Evolutionary conservation across 2,113 vertebrate species (phyloP).

Genomic region (Regulus satrapa): DNA sequence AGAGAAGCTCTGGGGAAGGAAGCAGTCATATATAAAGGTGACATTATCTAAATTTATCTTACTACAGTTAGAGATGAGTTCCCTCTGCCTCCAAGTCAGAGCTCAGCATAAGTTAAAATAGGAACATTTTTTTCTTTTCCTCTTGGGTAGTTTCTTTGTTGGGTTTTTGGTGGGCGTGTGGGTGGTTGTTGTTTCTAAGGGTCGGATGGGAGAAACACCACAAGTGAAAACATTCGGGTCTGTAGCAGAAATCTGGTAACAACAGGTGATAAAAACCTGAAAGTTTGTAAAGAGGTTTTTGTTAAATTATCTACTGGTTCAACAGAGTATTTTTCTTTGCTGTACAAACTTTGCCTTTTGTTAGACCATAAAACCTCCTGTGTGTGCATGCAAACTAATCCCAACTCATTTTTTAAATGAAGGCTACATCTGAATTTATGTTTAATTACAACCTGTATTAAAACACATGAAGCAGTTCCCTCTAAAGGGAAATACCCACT

Average conservation of each 20-base stretch:
- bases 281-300: neutral
- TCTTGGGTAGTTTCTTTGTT: neutral
- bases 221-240: neutral
- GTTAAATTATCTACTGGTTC: neutral
- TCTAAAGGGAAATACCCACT: neutral
- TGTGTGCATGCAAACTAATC: neutral
- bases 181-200: neutral
- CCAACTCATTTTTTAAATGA: neutral
- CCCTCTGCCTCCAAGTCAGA: neutral
- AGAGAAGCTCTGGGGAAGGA: neutral
- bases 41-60: neutral
- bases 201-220: neutral
- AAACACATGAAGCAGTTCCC: neutral
- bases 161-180: neutral
- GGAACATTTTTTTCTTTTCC: rapidly evolving
- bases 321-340: neutral
- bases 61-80: neutral
- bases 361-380: neutral
- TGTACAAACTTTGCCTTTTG: neutral
- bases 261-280: neutral
- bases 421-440: neutral
- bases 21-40: neutral
- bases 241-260: neutral
- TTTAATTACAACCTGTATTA: neutral
- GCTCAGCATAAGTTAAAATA: neutral